phyloP scores from a whole-genome alignment of 2,797 vertebrate genomes.

The Alcedo quadribrachys region DNA sequence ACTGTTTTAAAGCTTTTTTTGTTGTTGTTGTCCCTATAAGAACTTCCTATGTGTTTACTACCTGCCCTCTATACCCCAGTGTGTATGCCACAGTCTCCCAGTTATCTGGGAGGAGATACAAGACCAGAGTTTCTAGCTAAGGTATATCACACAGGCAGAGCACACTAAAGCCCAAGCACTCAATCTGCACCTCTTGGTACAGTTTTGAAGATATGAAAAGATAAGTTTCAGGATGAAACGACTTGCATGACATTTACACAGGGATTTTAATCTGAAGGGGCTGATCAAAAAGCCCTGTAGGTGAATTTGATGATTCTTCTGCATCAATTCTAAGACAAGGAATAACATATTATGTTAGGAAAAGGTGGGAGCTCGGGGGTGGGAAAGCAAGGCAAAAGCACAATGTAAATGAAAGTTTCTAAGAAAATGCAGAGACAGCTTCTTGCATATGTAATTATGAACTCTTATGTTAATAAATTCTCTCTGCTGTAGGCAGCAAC shows the following conservation, averaged over 20 bases:
- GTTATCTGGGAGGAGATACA: not conserved
- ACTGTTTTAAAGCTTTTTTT: not conserved
- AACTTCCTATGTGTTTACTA: not conserved
- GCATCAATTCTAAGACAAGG: not conserved
- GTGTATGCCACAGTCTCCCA: not conserved
- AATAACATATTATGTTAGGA: not conserved
- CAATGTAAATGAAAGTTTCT: constrained; percentile 13
- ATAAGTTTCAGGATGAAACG: not conserved
- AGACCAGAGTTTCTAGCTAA: not conserved
- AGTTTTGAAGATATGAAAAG: not conserved
- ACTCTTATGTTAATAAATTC: not conserved
- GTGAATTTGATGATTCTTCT: not conserved
- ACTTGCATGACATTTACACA: constrained; percentile 1
- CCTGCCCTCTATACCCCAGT: not conserved
- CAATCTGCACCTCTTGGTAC: not conserved
- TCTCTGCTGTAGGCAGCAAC: constrained; percentile 10
- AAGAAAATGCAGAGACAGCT: constrained; percentile 17
- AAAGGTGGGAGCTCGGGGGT: not conserved
- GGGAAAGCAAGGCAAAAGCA: constrained; percentile 18
- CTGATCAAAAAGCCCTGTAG: not conserved
- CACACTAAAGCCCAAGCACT: not conserved
- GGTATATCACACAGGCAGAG: not conserved
- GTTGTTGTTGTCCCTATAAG: not conserved
- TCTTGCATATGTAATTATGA: constrained; percentile 4
- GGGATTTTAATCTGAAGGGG: not conserved